A percentile compares a stretch with the other conserved stretches of the same genome.
These are phyloP conservation scores for Melanogrammus aeglefinus DNA, from an alignment of 2,797 vertebrate species.

Conservation along the genomic window DNA sequence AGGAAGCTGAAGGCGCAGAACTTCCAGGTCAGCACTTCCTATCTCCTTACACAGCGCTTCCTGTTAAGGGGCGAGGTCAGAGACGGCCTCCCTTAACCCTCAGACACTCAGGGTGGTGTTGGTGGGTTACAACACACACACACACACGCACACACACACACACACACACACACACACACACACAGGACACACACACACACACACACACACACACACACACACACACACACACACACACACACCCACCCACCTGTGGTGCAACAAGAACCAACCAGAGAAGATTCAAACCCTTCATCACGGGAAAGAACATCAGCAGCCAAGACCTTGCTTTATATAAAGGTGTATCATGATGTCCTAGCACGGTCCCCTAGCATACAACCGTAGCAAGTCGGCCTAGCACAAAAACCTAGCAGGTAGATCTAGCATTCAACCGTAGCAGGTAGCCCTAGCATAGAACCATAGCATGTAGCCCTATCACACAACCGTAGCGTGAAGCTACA, in stretches of 20 bases:
- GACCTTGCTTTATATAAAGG: not conserved
- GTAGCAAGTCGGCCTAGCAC: not conserved
- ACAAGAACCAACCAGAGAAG: too few relatives aligned
- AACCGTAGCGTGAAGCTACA: not conserved
- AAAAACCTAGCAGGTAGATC: not conserved
- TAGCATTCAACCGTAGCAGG: not conserved
- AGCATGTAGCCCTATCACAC: not conserved
- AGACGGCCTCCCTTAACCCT: conserved; percentile 37
- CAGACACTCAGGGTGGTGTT: conserved; percentile 49
- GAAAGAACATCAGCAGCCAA: not conserved
- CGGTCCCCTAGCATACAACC: not conserved
- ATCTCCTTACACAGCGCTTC: conserved; percentile 28
- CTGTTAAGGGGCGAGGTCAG: conserved; percentile 39
- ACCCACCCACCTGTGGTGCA: too few relatives aligned
- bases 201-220: too few relatives aligned
- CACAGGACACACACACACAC: too few relatives aligned
- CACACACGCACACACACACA: too few relatives aligned
- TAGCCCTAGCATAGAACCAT: not conserved
- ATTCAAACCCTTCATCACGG: not conserved
- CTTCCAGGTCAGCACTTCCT: conserved; percentile 29
- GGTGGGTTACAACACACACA: conserved; percentile 1
- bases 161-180: too few relatives aligned
- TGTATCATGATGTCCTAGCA: not conserved
- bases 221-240: too few relatives aligned
- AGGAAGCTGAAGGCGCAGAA: not conserved